These are phyloP conservation scores for Kryptolebias ocellatus DNA, from an alignment of 2,797 vertebrate genomes.

Conservation along the genomic window DNA sequence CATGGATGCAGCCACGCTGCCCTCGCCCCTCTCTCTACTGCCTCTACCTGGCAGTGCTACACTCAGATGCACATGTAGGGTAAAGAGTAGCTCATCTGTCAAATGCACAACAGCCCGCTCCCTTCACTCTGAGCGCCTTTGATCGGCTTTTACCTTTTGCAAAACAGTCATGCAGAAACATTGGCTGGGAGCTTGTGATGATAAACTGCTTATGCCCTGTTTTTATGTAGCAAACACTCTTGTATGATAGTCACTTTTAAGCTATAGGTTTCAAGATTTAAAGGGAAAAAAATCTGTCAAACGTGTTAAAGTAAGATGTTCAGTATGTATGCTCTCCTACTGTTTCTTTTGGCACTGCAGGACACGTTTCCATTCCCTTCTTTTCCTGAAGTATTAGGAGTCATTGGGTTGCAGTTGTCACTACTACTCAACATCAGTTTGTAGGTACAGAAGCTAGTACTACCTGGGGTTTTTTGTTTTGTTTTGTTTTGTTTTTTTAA, in stretches of 20 bases:
- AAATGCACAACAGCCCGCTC: constrained; percentile 43
- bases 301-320: constrained; percentile 39
- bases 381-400: constrained; percentile 45
- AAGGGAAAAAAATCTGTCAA: constrained; percentile 37
- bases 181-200: constrained; percentile 17
- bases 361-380: constrained; percentile 44
- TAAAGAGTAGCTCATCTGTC: constrained; percentile 64
- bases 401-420: constrained; percentile 54
- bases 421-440: constrained; percentile 31
- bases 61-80: constrained; percentile 60
- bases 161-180: constrained; percentile 31
- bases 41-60: constrained; percentile 62
- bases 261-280: constrained; percentile 37
- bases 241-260: constrained; percentile 8
- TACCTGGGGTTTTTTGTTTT: background rate
- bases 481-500: background rate
- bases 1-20: constrained; percentile 28
- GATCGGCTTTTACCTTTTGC: constrained; percentile 46
- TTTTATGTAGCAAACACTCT: constrained; percentile 18
- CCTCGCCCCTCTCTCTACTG: constrained; percentile 7
- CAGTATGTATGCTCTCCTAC: constrained; percentile 24
- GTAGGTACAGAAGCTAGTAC: constrained; percentile 6
- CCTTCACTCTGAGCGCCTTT: constrained; percentile 44
- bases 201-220: constrained; percentile 23
- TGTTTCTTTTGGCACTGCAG: constrained; percentile 53